These are phyloP conservation scores for Siphamia tubifer DNA, from an alignment of 2,113 vertebrate species.

Conservation along the genomic window DNA sequence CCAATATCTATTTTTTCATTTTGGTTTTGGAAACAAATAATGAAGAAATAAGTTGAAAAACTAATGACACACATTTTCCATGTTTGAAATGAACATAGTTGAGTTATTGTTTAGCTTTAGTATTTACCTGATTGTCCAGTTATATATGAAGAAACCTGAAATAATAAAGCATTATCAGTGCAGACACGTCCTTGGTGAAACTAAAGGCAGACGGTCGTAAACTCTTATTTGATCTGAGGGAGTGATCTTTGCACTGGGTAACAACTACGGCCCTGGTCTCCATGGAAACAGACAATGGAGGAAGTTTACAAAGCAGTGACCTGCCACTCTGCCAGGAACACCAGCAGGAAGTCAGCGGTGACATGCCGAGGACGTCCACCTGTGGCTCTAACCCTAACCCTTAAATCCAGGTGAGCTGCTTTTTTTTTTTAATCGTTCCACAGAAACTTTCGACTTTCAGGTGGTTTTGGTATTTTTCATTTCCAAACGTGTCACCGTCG, in stretches of 20 bases:
- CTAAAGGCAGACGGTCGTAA: too few relatives aligned
- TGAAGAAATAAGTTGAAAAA: too few relatives aligned
- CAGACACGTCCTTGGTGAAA: too few relatives aligned
- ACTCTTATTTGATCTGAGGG: background rate
- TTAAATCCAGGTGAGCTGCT: slow-evolving; percentile 40
- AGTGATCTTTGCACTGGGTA: slow-evolving; percentile 41
- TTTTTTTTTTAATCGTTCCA: background rate
- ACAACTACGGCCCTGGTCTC: slow-evolving; percentile 41
- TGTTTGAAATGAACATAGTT: too few relatives aligned
- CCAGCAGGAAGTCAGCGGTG: slow-evolving; percentile 5
- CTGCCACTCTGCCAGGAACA: slow-evolving; percentile 32
- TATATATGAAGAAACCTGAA: too few relatives aligned
- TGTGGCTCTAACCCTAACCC: slow-evolving; percentile 23
- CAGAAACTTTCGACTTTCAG: background rate
- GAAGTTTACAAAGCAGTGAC: slow-evolving; percentile 61
- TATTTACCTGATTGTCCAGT: too few relatives aligned
- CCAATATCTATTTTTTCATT: too few relatives aligned
- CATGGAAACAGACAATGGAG: slow-evolving; percentile 55
- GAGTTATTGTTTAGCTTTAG: too few relatives aligned
- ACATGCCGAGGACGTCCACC: slow-evolving; percentile 14
- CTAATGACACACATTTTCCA: too few relatives aligned
- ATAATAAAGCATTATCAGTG: too few relatives aligned
- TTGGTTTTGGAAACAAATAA: too few relatives aligned
- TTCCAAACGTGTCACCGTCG: background rate
- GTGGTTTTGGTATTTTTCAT: too few relatives aligned